A percentile compares a stretch with the other conserved stretches of the same genome.
Evolutionary conservation across 2,113 vertebrate species (phyloP).

Genomic region (Nothobranchius kuhntae): DNA sequence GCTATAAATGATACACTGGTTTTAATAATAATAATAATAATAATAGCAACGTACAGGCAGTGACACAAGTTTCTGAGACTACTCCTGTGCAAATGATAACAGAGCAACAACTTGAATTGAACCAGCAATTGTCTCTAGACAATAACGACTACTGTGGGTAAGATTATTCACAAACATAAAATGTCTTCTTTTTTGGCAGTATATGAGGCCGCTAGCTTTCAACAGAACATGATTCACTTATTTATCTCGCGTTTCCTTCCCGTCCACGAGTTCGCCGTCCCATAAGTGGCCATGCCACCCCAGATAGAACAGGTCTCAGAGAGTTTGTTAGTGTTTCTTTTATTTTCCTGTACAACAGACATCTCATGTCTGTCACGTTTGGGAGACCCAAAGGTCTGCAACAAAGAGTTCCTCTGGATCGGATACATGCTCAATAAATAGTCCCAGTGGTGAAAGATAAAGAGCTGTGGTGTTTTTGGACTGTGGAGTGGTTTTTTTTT

Average conservation of each 20-base stretch:
- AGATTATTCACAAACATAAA: conserved; percentile 98
- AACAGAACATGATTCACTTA: conserved; percentile 86
- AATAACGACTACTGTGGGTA: conserved; percentile 94
- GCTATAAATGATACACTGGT: conserved; percentile 81
- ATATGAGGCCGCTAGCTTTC: conserved; percentile 97
- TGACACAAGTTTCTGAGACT: conserved; percentile 97
- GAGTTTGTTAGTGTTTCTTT: conserved; percentile 69
- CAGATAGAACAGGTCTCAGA: conserved; percentile 71
- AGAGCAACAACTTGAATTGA: conserved; percentile 99
- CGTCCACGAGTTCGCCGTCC: conserved; percentile 86
- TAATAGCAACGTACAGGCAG: conserved; percentile 98
- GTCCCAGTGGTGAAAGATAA: conserved; percentile 88
- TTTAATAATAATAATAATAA: conserved; percentile 88
- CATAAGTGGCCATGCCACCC: conserved; percentile 74
- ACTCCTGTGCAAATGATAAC: conserved; percentile 99
- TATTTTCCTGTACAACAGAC: conserved; percentile 73
- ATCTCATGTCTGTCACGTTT: conserved; percentile 79
- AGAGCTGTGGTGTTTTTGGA: conserved; percentile 86
- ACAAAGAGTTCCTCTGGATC: conserved; percentile 94
- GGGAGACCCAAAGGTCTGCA: conserved; percentile 91
- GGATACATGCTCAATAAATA: conserved; percentile 99
- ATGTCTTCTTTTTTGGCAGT: conserved; percentile 98
- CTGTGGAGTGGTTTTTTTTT: conserved; percentile 91
- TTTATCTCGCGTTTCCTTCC: conserved; percentile 78
- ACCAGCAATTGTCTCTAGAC: conserved; percentile 98